phyloP scores from a whole-genome alignment of 2,113 vertebrate genomes.

The Martes martes region DNA sequence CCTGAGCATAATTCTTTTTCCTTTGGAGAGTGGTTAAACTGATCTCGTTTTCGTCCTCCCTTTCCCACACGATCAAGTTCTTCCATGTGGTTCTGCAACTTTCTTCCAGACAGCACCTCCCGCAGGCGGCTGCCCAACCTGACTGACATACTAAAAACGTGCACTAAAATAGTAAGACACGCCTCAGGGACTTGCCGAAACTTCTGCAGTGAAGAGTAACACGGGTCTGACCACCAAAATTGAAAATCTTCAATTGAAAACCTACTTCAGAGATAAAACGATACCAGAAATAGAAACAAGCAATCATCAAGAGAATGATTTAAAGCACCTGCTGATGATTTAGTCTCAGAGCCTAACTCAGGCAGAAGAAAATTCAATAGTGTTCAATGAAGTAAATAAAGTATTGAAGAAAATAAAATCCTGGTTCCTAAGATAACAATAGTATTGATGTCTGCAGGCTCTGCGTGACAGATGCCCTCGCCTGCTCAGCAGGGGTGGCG shows the following conservation, averaged over 20 bases:
- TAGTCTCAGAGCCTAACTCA: neutral
- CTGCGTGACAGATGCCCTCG: neutral
- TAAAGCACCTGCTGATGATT: constrained; percentile 40
- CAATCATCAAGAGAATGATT: constrained; percentile 27
- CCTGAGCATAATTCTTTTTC: neutral
- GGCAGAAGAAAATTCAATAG: constrained; percentile 64
- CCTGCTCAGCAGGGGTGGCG: neutral
- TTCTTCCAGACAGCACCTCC: neutral
- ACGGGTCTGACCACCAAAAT: neutral
- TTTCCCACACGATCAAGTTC: neutral
- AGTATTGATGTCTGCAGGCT: constrained; percentile 1
- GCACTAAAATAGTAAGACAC: neutral
- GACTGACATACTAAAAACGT: neutral
- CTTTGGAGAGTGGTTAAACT: neutral
- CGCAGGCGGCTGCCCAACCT: neutral
- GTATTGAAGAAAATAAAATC: constrained; percentile 43
- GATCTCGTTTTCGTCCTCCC: neutral
- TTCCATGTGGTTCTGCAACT: neutral
- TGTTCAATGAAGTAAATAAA: constrained; percentile 63
- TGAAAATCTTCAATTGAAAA: constrained; percentile 53
- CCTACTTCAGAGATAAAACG: neutral
- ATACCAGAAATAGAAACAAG: constrained; percentile 51
- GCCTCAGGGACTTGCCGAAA: constrained; percentile 21
- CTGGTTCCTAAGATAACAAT: constrained; percentile 44
- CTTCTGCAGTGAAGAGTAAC: neutral